Conservation (phyloP, 2,888 invertebrate species). For the Selenia dentaria region DNA sequence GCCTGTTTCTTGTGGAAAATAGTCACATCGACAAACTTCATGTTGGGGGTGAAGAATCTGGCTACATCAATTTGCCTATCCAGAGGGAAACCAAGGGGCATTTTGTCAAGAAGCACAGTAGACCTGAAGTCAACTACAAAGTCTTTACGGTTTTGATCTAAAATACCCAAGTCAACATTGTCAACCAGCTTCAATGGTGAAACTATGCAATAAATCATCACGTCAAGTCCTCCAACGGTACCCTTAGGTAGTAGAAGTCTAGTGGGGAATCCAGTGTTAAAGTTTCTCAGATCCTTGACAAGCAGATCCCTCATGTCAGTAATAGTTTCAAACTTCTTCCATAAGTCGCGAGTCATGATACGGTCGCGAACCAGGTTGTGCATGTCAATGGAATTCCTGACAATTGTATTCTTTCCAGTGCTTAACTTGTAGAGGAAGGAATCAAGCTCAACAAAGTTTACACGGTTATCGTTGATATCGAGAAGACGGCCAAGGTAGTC, state of each 20-base stretch:
- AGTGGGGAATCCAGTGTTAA: conserved; percentile 88
- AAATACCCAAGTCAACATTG: conserved; percentile 58
- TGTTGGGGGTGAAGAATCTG: conserved; percentile 87
- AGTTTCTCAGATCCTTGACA: conserved; percentile 65
- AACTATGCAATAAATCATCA: conserved; percentile 86
- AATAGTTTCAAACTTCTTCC: conserved; percentile 86
- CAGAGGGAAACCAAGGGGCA: conserved; percentile 90
- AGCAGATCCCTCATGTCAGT: conserved; percentile 62
- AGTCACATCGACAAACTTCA: conserved; percentile 86
- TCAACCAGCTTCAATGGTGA: conserved; percentile 79
- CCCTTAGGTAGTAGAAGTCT: conserved; percentile 90
- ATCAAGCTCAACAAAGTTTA: conserved; percentile 87
- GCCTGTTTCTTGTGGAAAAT: conserved; percentile 86
- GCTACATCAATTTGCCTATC: conserved; percentile 86
- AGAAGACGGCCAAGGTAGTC: conserved; percentile 83
- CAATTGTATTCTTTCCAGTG: conserved; percentile 87
- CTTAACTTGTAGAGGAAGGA: conserved; percentile 85
- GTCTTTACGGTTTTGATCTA: conserved; percentile 76
- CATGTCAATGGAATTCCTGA: conserved; percentile 86
- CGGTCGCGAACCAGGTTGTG: conserved; percentile 87
- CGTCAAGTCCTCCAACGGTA: conserved; percentile 86
- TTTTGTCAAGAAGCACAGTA: conserved; percentile 82
- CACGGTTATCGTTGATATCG: conserved; percentile 83
- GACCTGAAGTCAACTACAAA: conserved; percentile 64
- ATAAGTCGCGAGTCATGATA: conserved; percentile 86